Percentiles rank a stretch among this genome's conserved stretches.
Evolutionary conservation across 1,140 invertebrate genomes (phyloP).

Genomic region (Coboldia fuscipes): DNA sequence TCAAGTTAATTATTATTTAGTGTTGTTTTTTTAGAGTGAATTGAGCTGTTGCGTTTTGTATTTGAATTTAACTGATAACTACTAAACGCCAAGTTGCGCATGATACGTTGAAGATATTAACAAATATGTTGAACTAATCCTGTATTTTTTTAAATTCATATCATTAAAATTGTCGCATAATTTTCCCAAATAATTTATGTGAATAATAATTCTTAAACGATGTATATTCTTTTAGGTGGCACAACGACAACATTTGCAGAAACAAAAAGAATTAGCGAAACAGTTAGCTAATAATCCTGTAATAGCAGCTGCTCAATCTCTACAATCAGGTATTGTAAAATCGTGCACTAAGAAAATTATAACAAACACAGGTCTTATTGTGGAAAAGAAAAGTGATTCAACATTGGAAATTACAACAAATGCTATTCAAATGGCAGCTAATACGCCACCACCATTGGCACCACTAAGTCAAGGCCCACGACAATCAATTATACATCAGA

Average conservation of each 20-base stretch:
- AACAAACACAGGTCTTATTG: not conserved
- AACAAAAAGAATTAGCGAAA: slow-evolving; percentile 30
- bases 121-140: too few species aligned
- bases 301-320: slow-evolving; percentile 19
- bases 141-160: too few species aligned
- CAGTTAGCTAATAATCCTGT: slow-evolving; percentile 26
- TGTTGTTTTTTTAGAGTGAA: too few species aligned
- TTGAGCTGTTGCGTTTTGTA: too few species aligned
- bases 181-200: too few species aligned
- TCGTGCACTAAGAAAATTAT: not conserved
- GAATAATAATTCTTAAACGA: not conserved
- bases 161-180: too few species aligned
- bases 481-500: too few species aligned
- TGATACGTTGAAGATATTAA: too few species aligned
- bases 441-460: slow-evolving; percentile 28
- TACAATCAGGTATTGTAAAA: slow-evolving; percentile 9
- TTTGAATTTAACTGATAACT: too few species aligned
- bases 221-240: slow-evolving; percentile 26
- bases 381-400: not conserved
- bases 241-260: slow-evolving; percentile 29
- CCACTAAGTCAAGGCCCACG: too few species aligned
- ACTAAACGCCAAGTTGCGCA: too few species aligned
- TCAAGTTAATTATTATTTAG: too few species aligned
- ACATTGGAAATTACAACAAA: slow-evolving; percentile 11
- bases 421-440: slow-evolving; percentile 10